Conservation (phyloP, 2,113 vertebrate species). For the Forbesichthys papilliferus region DNA sequence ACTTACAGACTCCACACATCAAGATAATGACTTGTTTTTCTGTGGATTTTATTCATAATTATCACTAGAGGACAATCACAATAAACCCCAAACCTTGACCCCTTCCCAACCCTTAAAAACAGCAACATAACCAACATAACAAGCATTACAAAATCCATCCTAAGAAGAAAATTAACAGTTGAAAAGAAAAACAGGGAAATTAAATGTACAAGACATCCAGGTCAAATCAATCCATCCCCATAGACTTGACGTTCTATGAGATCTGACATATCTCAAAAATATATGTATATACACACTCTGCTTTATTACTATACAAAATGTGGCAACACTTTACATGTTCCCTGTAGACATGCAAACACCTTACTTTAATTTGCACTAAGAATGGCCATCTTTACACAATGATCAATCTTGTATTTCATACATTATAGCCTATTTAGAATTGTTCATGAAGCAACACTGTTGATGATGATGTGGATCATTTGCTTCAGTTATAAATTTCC, state of each 20-base stretch:
- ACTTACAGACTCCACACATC: background rate
- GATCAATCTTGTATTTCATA: background rate
- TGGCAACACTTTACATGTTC: conserved; percentile 80
- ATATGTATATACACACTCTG: conserved; percentile 78
- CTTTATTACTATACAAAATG: conserved; percentile 86
- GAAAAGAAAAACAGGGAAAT: conserved; percentile 28
- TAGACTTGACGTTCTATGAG: conserved; percentile 69
- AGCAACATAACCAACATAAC: conserved; percentile 66
- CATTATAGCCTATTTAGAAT: background rate
- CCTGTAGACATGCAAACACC: conserved; percentile 73
- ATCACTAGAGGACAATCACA: conserved; percentile 77
- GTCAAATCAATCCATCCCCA: conserved; percentile 64
- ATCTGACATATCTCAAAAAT: conserved; percentile 76
- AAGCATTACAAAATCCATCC: conserved; percentile 77
- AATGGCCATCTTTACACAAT: conserved; percentile 32
- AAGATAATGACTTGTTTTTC: conserved; percentile 31
- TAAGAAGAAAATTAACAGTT: conserved; percentile 61
- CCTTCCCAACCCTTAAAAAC: conserved; percentile 59
- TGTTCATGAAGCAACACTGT: conserved; percentile 9
- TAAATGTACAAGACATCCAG: conserved; percentile 54
- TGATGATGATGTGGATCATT: too few relatives aligned
- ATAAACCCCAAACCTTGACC: conserved; percentile 57
- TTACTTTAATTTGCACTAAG: conserved; percentile 42
- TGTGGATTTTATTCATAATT: conserved; percentile 72
- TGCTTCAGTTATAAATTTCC: too few relatives aligned